phyloP scores from a whole-genome alignment of 2,797 vertebrate genomes.

The Acropternis orthonyx region DNA sequence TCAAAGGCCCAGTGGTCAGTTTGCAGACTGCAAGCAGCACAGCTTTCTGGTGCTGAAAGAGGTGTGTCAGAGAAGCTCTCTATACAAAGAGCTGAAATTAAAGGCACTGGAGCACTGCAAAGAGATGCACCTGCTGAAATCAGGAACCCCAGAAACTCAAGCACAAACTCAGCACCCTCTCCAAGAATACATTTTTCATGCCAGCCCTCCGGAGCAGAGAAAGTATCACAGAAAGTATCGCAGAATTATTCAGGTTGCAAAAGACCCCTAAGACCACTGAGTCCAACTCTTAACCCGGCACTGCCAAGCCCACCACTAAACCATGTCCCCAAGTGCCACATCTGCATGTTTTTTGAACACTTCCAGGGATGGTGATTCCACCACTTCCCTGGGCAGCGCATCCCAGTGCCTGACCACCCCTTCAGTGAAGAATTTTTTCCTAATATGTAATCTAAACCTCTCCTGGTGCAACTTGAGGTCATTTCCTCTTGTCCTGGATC shows the following conservation, averaged over 20 bases:
- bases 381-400: not conserved
- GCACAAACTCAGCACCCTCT: not conserved
- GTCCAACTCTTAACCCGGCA: not conserved
- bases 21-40: not conserved
- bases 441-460: not conserved
- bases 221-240: not conserved
- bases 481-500: not conserved
- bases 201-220: not conserved
- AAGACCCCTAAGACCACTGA: not conserved
- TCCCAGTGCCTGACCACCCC: not conserved
- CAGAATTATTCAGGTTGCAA: not conserved
- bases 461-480: not conserved
- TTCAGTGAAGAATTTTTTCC: not conserved
- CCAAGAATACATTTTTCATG: not conserved
- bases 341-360: accelerated
- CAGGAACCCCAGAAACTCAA: not conserved
- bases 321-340: not conserved
- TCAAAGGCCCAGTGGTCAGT: not conserved
- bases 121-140: not conserved
- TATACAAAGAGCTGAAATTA: not conserved
- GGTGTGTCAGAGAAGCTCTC: not conserved
- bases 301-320: not conserved
- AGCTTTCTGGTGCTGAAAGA: not conserved
- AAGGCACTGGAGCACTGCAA: not conserved
- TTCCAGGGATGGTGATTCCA: not conserved